These are phyloP conservation scores for Cheumatopsyche charites DNA, from an alignment of 1,140 invertebrate genomes.

Conservation along the genomic window DNA sequence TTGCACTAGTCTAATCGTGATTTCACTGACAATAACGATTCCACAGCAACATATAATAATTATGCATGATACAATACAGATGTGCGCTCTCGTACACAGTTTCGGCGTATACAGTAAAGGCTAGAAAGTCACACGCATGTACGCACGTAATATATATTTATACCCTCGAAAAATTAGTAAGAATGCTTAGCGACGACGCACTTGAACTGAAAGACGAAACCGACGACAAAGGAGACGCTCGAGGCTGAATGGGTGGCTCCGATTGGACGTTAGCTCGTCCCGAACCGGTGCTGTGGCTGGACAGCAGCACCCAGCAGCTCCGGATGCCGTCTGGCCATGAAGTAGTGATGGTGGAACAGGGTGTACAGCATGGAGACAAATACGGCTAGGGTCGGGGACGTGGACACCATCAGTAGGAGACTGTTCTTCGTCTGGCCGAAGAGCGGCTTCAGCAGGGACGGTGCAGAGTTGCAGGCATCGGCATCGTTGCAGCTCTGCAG, in stretches of 20 bases:
- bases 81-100: slow-evolving; percentile 1
- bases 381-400: slow-evolving; percentile 9
- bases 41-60: no score
- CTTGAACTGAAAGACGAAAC: slow-evolving; percentile 7
- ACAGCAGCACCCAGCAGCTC: no score
- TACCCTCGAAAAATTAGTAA: not conserved
- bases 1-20: no score
- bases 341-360: slow-evolving; percentile 20
- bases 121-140: slow-evolving; percentile 19
- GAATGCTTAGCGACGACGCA: slow-evolving; percentile 1
- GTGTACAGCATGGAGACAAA: slow-evolving; percentile 12
- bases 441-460: slow-evolving; percentile 51
- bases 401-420: slow-evolving; percentile 6
- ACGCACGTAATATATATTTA: not conserved
- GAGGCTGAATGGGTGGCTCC: no score
- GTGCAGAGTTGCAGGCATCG: slow-evolving; percentile 77
- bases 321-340: slow-evolving; percentile 1
- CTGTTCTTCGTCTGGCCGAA: not conserved
- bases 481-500: slow-evolving; percentile 87
- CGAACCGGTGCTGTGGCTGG: not conserved
- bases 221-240: no score
- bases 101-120: slow-evolving; percentile 34
- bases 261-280: slow-evolving; percentile 25
- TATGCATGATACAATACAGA: no score
- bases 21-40: no score